These are phyloP conservation scores for Sitta europaea DNA, from an alignment of 2,113 vertebrate genomes.

Conservation along the genomic window DNA sequence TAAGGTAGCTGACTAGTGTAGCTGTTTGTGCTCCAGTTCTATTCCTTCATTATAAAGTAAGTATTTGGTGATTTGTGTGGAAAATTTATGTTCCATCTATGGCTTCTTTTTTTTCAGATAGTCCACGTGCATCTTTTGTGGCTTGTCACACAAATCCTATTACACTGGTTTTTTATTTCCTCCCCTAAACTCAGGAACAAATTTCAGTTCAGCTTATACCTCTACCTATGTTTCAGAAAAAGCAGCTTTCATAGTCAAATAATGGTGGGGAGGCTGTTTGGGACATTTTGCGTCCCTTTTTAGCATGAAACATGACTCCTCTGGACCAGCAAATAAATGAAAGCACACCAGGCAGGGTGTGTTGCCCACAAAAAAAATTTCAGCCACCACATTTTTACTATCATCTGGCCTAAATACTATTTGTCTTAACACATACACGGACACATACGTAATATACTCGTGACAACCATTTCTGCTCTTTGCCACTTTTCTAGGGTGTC, in stretches of 20 bases:
- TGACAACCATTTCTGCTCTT: not conserved
- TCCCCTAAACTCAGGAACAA: not conserved
- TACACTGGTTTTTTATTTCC: not conserved
- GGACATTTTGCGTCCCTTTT: not conserved
- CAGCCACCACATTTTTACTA: not conserved
- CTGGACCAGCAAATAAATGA: not conserved
- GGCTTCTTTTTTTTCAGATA: not conserved
- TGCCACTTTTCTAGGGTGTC: not conserved
- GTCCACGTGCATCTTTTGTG: accelerated
- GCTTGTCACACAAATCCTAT: not conserved
- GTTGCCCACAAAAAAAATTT: not conserved
- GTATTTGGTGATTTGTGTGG: not conserved
- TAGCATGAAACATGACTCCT: not conserved
- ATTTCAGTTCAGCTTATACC: not conserved
- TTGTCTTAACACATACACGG: not conserved
- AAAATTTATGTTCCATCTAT: not conserved
- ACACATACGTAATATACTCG: accelerated
- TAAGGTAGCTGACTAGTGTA: not conserved
- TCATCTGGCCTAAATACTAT: not conserved
- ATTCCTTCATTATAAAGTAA: not conserved
- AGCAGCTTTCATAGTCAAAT: not conserved
- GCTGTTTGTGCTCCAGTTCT: not conserved
- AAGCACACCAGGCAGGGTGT: not conserved
- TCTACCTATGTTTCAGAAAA: not conserved
- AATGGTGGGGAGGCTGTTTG: not conserved